Percentiles rank a stretch among this genome's conserved stretches.
Evolutionary conservation across 2,888 invertebrate genomes (phyloP).

Genomic region (Eupithecia pulchellata): DNA sequence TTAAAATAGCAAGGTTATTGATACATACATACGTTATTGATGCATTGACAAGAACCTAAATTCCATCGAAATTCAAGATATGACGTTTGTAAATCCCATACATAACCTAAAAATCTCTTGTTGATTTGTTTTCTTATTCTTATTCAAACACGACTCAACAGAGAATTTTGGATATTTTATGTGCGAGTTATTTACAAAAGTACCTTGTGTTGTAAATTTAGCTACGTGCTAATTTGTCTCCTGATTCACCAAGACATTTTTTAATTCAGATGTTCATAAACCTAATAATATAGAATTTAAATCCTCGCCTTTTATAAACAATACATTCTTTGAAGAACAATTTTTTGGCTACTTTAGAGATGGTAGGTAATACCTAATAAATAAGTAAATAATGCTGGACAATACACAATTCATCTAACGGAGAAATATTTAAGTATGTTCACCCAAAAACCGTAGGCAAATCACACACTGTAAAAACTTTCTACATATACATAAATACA

Average conservation of each 20-base stretch:
- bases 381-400: no score
- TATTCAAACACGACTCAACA: not conserved
- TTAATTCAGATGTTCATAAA: no score
- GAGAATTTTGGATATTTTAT: not conserved
- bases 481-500: slow-evolving; percentile 62
- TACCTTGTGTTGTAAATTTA: not conserved
- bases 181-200: not conserved
- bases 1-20: not conserved
- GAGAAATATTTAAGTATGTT: slow-evolving; percentile 30
- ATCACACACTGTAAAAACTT: slow-evolving; percentile 55
- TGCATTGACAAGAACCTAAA: not conserved
- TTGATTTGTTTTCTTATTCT: no score
- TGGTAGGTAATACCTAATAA: not conserved
- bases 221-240: no score
- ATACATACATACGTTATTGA: no score
- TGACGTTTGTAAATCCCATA: not conserved
- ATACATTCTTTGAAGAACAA: not conserved
- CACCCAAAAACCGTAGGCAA: slow-evolving; percentile 63
- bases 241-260: no score
- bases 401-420: no score
- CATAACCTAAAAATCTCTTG: not conserved
- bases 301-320: not conserved
- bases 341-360: not conserved
- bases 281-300: no score
- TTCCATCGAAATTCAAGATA: not conserved